Base-by-base conservation (phyloP, 2,888 invertebrate genomes). In the Panopea generosa region DNA sequence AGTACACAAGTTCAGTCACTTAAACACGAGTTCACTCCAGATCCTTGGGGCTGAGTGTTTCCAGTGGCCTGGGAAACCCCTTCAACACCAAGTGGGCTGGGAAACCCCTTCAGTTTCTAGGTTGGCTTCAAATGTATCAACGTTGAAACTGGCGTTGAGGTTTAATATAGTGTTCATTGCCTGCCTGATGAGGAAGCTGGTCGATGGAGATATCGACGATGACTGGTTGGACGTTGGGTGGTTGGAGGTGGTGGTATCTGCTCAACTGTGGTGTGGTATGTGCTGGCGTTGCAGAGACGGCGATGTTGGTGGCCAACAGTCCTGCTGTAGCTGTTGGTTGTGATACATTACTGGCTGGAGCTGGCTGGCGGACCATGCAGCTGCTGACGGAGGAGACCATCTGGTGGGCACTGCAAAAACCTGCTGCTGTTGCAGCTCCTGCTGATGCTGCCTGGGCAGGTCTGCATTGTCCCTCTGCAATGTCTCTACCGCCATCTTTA, bases 301-400 rank as follows among this genome's bases (percentile, higher is more conserved):
- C 65, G 38, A 59, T 63, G 26, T 57, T 71, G 52, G 71, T 71
- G 45, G 71, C 63, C n/a, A 63, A 27, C 65, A 50, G 63, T 69
- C 69, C 60, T 68, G 50, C 60, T 68, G 60, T 20, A 60, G 18
- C 18, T 60, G 59, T 16, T 68, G 40, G 38, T 68, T 27, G 16
- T 66, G 66, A 24, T 66, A 43, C 22, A 65, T 43, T 6, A 49
- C 24, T 20, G 66, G 56, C 55, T 29, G 57, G 47, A 27, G n/a
- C 40, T 52, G 63, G 26, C 40, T 18, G 40, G 53, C 53, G 40
- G 43, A 63, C 7, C 38, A 52, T 53, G 43, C 24, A 43, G 7
- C 40, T 63, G 63, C 43, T 38, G n/a, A n/a, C n/a, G 43, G 43
- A 40, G 43, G 43, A 40, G 43, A 16, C 11, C 43, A 16, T 40